These are phyloP conservation scores for Spodoptera littoralis DNA, from an alignment of 2,888 invertebrate species.

Conservation along the genomic window DNA sequence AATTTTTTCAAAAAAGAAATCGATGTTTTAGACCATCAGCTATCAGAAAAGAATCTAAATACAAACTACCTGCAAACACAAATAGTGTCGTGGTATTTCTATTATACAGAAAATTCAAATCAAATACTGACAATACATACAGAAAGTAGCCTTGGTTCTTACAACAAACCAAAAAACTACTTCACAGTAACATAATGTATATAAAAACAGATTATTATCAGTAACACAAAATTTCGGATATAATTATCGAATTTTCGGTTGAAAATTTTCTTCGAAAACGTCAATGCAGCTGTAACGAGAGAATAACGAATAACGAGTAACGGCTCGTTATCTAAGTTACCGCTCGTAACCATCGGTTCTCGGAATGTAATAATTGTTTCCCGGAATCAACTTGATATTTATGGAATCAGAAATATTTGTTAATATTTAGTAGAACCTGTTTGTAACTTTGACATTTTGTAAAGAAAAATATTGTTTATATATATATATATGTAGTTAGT, in stretches of 20 bases:
- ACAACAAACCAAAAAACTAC: no score
- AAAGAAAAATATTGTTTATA: not conserved
- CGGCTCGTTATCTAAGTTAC: slow-evolving; percentile 13
- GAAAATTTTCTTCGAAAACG: slow-evolving; percentile 7
- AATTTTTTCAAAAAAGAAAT: slow-evolving; percentile 89
- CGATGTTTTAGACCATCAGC: slow-evolving; percentile 87
- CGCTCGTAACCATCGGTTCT: slow-evolving; percentile 6
- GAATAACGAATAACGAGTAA: slow-evolving; percentile 1
- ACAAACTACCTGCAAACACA: slow-evolving; percentile 85
- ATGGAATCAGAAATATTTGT: slow-evolving; percentile 5
- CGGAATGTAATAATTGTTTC: slow-evolving; percentile 18
- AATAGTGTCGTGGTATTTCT: no score
- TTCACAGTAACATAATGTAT: no score
- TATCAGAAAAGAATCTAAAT: slow-evolving; percentile 88
- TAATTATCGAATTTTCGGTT: not conserved
- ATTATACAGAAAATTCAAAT: no score
- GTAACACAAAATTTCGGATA: slow-evolving; percentile 7
- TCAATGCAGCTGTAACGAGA: not conserved
- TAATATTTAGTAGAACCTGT: slow-evolving; percentile 1
- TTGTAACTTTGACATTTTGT: not conserved
- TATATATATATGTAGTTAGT: no score
- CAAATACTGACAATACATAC: no score
- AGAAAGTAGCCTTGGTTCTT: no score
- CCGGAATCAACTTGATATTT: slow-evolving; percentile 5
- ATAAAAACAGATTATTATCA: no score